These are phyloP conservation scores for Willowsia nigromaculata DNA, from an alignment of 2,888 invertebrate genomes.

Conservation along the genomic window DNA sequence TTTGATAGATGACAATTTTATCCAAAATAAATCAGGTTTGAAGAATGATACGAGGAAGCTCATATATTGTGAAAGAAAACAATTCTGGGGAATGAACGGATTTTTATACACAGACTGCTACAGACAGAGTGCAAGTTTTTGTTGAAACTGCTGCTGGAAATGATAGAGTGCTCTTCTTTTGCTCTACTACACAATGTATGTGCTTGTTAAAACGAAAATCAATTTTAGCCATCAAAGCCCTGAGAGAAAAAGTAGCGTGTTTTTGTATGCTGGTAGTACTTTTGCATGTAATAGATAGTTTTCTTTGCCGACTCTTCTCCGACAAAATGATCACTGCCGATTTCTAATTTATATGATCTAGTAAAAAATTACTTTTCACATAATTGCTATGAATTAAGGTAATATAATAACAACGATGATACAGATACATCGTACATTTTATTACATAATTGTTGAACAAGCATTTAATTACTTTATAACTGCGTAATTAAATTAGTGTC, in stretches of 20 bases:
- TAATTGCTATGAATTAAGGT: too few relatives aligned
- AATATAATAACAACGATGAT: too few relatives aligned
- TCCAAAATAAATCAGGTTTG: slow-evolving; percentile 54
- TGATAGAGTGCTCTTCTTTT: background rate
- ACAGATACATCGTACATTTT: too few relatives aligned
- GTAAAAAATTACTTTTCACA: too few relatives aligned
- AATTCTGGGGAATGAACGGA: background rate
- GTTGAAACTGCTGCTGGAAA: slow-evolving; percentile 2
- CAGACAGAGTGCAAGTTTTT: background rate
- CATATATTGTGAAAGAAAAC: background rate
- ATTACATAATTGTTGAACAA: too few relatives aligned
- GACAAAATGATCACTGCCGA: too few relatives aligned
- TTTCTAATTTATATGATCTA: too few relatives aligned
- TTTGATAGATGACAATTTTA: slow-evolving; percentile 58
- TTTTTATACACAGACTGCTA: background rate
- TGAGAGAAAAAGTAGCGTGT: background rate
- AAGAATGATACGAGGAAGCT: background rate
- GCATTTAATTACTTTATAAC: too few relatives aligned
- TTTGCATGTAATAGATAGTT: too few relatives aligned
- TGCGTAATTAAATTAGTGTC: too few relatives aligned
- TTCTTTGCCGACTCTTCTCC: too few relatives aligned
- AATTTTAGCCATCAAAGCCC: background rate
- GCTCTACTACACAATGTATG: background rate
- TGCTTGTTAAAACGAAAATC: background rate
- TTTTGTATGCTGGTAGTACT: background rate